Evolutionary conservation across 2,797 vertebrate species (phyloP), one percentile per base, ranked within the genome.

Genomic region (Centropyge bicolor): DNA sequence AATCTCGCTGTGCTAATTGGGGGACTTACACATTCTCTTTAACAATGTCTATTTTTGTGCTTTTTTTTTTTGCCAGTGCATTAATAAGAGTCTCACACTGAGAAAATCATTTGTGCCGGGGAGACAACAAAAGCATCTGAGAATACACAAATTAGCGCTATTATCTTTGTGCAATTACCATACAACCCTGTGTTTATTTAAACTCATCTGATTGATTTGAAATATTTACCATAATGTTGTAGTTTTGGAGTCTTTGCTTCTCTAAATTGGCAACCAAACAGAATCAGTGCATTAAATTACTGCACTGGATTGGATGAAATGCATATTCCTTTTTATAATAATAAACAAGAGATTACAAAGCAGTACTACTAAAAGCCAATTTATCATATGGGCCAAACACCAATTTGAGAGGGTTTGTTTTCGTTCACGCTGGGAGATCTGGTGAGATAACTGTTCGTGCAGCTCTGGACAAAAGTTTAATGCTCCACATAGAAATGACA

Each of bases 1-100:
- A 85, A 84, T 91, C 87, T 81, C 72, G 86, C 92, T 88, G 91
- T 86, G 87, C 93, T 96, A 96, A 96, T 95, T 96, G 93, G 92
- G 80, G 76, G 88, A 92, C 88, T 94, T 91, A 86, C 89, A 87
- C 87, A 92, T 93, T 94, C 88, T 91, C 91, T 92, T 93, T 92
- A 93, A 93, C 92, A 92, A 94, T 92, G 92, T 94, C 91, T 94
- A 91, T 93, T 93, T 94, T 89, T 76, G 76, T 81, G 80, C 36
- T 24, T 67, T 82, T 82, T 83, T 84, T 85, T 90, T 92, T 88
- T 90, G 78, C 83, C 85, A 82, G 80, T 73, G 89, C 91, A 91
- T 94, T 93, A 95, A 94, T 93, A 92, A 89, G 82, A 91, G 89
- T 92, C 89, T 94, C 90, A 93, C 90, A 94, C 93, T 90, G 93